Evolutionary conservation across 2,888 invertebrate genomes (phyloP), one percentile per base, ranked within the genome.

Genomic region (Automeris io): DNA sequence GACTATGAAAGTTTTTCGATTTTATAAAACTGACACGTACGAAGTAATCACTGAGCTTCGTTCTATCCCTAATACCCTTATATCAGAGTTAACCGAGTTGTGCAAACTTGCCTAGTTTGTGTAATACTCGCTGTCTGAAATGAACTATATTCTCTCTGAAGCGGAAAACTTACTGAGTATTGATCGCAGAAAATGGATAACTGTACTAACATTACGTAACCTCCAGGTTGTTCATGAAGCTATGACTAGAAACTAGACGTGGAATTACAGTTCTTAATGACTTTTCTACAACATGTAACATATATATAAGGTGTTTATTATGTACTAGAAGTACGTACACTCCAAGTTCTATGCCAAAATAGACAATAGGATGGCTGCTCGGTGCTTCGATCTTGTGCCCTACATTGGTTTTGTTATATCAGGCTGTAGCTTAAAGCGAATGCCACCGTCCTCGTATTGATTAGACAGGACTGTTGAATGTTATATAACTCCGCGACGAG

Each of bases 401-500:
- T 77, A 73, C 80, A 65, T 76, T 76, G 72, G 73, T 74, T 64
- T 69, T 69, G 70, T 65, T 70, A 63, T 63, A 39, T 29, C 26
- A 39, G 26, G 39, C 33, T 34, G 33, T 21, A 67, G 66, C 67
- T 70, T 64, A 68, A 69, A 74, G 73, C 72, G 71, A 61, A 67
- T 68, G 69, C 57, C 70, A 65, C 55, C 57, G 51, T 51, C 49
- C 47, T 52, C 52, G 75, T 85, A 85, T 85, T 76, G 83, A 85
- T 85, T 78, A 74, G 70, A 65, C 70, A 70, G 74, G 70, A 75
- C 74, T 70, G 71, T 74, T 78, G 66, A 66, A 68, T 63, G 75
- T 83, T 83, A 80, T 59, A 66, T 80, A 78, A 81, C 62, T 53
- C 54, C 61, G 65, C 71, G 65, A 64, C 70, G 64, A 70, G 69